Base-by-base conservation (phyloP, 2,888 invertebrate species). In the Adineta ricciae region DNA sequence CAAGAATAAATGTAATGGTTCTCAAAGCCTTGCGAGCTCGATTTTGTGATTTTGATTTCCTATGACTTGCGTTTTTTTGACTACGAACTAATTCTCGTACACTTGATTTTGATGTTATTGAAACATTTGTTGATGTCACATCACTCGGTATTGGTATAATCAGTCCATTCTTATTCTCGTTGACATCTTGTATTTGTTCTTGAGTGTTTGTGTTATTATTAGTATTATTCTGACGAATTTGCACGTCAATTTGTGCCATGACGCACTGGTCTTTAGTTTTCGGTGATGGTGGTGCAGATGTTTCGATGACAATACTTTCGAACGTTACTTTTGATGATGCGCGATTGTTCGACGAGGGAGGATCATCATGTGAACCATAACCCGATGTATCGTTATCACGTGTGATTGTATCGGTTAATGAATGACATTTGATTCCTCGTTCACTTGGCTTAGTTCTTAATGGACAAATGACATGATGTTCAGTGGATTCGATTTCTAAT, bases 1-100 rank as follows among this genome's bases (percentile, higher is more conserved):
- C 99, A 89, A 99, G 92, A 89, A 99, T 99, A 91, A 99, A 96
- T 14, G 97, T 97, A 90, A 99, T 99, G 86, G 99, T 99, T 88
- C 97, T 93, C 89, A 99, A 94, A 36, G 99, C 99, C 91, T 99
- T 99, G 85, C 98, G 93, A 4, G 99, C 99, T 88, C 99, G 93
- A 84, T 83, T 87, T 41, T 82, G 85, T 52, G 72, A 84, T 84
- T 85, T 85, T 24, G 83, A 83, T 84, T 85, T 85, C 24, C 85
- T 78, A 78, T 78, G 78, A 78, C 0, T 78, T 2, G 78, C 3
- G 38, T 24, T 3, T 41, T 41, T 78, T 38, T 38, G 78, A 78
- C n/a, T 41, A 41, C 32, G 78, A n/a, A 41, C 41, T 4, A 78
- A 36, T 78, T 78, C 78, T 78, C n/a, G 21, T 3, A 78, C 41